Conservation (phyloP, 2,113 vertebrate species). For the Pterocles gutturalis region DNA sequence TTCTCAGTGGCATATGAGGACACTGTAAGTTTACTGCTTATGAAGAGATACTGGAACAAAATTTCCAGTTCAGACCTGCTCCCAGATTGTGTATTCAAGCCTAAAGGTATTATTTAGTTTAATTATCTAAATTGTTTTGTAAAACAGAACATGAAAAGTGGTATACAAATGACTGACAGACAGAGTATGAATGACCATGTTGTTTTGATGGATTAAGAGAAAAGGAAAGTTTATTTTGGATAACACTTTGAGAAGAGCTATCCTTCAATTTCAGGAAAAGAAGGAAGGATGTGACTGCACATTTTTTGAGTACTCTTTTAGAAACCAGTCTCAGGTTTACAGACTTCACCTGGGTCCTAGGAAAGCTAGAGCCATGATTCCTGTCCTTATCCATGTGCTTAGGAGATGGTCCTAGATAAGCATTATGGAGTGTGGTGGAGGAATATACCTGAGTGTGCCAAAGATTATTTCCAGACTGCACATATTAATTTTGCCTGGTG, state of each 20-base stretch:
- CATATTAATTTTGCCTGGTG: not conserved
- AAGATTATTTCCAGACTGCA: not conserved
- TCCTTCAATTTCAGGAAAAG: not conserved
- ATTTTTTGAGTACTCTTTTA: not conserved
- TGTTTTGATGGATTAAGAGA: not conserved
- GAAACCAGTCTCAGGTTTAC: not conserved
- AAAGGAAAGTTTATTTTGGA: constrained; percentile 17
- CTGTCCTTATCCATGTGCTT: not conserved
- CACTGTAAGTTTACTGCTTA: not conserved
- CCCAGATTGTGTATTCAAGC: not conserved
- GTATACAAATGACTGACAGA: not conserved
- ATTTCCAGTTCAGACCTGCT: constrained; percentile 41
- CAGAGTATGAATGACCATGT: not conserved
- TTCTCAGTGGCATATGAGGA: not conserved
- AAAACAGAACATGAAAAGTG: not conserved
- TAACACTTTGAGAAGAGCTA: not conserved
- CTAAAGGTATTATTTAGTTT: constrained; percentile 15
- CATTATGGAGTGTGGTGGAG: fast-evolving
- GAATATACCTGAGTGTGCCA: not conserved
- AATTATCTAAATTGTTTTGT: constrained; percentile 8
- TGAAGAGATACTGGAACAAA: not conserved
- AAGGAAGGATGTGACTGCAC: not conserved
- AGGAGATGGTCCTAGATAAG: not conserved
- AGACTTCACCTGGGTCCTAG: not conserved
- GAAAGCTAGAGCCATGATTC: not conserved